Evolutionary conservation across 2,888 invertebrate genomes (phyloP).

Genomic region (Congeria kusceri): DNA sequence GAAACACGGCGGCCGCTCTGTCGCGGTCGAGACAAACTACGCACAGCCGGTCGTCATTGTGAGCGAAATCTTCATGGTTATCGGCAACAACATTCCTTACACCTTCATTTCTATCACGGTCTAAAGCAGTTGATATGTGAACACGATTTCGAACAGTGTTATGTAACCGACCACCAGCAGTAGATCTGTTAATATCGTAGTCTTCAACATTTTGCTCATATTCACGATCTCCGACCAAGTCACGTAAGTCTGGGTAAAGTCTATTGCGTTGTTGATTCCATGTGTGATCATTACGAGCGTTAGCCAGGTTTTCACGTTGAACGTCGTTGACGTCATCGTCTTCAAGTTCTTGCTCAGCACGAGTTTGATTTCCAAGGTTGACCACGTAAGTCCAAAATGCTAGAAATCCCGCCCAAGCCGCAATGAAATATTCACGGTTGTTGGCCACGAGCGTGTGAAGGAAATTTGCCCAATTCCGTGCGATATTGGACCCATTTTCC

Average conservation of each 20-base stretch:
- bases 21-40: conserved; percentile 57
- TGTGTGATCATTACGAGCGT: background rate
- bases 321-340: background rate
- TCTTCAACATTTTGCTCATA: conserved; percentile 6
- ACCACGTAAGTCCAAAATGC: background rate
- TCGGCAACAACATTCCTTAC: conserved; percentile 5
- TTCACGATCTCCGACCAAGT: conserved; percentile 13
- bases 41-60: conserved; percentile 40
- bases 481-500: background rate
- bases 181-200: conserved; percentile 19
- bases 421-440: background rate
- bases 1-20: conserved; percentile 61
- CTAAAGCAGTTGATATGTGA: background rate
- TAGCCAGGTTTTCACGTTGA: background rate
- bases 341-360: background rate
- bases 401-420: background rate
- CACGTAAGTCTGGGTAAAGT: conserved; percentile 25
- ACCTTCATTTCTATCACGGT: background rate
- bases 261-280: conserved; percentile 9
- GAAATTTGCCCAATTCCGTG: background rate
- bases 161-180: conserved; percentile 5
- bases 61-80: conserved; percentile 6
- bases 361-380: background rate
- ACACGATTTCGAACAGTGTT: background rate
- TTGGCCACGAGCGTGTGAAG: background rate